A percentile compares a stretch with the other conserved stretches of the same genome.
Evolutionary conservation across 2,797 vertebrate genomes (phyloP).

Genomic region (Falco columbarius): DNA sequence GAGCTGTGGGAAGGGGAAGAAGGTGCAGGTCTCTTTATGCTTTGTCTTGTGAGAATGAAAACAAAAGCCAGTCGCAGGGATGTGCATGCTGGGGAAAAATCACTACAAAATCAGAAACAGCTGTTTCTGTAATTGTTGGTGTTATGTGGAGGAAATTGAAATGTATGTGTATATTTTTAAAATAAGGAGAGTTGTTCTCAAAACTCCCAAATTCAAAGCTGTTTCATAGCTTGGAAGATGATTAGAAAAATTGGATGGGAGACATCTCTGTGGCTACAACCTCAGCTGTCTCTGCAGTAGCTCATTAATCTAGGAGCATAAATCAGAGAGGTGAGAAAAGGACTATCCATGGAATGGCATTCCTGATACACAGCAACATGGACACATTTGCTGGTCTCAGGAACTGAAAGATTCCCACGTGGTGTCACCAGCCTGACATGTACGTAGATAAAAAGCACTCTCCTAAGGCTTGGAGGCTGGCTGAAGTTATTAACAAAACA

Average conservation of each 20-base stretch:
- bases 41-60: background rate
- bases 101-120: background rate
- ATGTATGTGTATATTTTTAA: background rate
- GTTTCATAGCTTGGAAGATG: background rate
- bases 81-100: background rate
- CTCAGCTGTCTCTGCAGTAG: background rate
- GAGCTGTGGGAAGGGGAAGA: background rate
- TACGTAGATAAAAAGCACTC: background rate
- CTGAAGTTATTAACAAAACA: background rate
- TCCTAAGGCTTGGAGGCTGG: background rate
- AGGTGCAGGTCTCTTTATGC: background rate
- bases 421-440: background rate
- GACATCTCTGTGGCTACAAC: background rate
- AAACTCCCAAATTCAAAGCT: background rate
- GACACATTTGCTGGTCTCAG: background rate
- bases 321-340: background rate
- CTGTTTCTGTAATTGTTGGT: background rate
- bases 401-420: background rate
- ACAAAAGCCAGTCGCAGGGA: background rate
- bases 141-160: background rate
- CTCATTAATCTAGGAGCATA: no score
- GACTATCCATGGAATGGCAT: background rate
- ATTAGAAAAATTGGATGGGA: background rate
- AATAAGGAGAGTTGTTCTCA: background rate
- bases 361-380: background rate